Conservation (phyloP, 2,113 vertebrate genomes). For the Saccopteryx leptura region DNA sequence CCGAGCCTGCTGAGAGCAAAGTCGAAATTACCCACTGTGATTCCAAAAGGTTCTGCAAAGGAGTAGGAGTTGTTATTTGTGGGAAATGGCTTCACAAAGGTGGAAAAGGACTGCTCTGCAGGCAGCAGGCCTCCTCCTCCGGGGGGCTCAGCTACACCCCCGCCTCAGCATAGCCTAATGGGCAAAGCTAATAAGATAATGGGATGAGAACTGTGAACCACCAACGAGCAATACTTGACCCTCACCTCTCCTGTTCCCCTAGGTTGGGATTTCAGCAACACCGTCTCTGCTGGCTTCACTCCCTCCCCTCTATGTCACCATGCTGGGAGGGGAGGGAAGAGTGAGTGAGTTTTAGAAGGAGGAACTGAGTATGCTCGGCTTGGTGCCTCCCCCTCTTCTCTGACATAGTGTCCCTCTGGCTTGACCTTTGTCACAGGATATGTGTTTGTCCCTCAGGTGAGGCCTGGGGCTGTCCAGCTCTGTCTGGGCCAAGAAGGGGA, state of each 20-base stretch:
- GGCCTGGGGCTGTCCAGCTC: not conserved
- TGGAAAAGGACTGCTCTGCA: not conserved
- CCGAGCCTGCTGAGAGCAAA: not conserved
- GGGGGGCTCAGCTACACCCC: not conserved
- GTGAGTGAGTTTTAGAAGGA: not conserved
- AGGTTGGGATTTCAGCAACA: not conserved
- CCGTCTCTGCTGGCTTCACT: not conserved
- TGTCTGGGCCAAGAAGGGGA: not conserved
- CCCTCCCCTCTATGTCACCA: not conserved
- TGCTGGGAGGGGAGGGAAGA: not conserved
- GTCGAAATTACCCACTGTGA: not conserved
- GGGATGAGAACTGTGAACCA: not conserved
- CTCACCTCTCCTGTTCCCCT: not conserved
- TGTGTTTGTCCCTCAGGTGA: not conserved
- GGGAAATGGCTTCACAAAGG: not conserved
- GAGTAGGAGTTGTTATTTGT: not conserved
- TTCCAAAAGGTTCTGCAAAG: constrained; percentile 4
- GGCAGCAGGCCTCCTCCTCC: not conserved
- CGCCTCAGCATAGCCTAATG: not conserved
- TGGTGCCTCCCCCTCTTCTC: not conserved
- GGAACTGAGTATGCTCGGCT: not conserved
- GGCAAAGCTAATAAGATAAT: not conserved
- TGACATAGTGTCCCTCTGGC: not conserved
- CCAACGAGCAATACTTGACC: not conserved
- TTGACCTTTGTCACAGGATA: not conserved